Evolutionary conservation across 2,888 invertebrate species (phyloP).

Genomic region (Drosophila dives): DNA sequence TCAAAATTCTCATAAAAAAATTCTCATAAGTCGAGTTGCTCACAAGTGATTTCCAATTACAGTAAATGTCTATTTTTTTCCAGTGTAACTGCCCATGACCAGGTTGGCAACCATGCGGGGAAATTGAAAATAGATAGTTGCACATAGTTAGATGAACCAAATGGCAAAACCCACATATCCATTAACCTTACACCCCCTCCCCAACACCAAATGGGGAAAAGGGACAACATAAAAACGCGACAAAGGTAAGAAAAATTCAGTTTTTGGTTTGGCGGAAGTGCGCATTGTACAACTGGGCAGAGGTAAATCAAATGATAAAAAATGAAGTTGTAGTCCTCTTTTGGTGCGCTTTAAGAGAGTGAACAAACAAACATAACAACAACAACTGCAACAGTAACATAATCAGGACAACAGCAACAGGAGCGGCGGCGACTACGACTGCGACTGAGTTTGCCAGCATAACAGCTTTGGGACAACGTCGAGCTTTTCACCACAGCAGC

Average conservation of each 20-base stretch:
- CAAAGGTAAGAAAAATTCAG: constrained; percentile 52
- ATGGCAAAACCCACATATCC: constrained; percentile 31
- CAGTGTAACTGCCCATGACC: constrained; percentile 32
- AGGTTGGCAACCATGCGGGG: constrained; percentile 57
- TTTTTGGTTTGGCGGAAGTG: constrained; percentile 70
- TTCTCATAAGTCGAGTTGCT: neutral
- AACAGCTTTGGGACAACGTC: constrained; percentile 62
- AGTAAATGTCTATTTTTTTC: neutral
- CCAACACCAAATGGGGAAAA: constrained; percentile 10
- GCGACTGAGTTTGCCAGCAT: neutral
- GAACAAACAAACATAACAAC: constrained; percentile 21
- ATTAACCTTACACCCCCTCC: neutral
- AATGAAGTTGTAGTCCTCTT: constrained; percentile 65
- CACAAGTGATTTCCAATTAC: neutral
- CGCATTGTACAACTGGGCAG: constrained; percentile 71
- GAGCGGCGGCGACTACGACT: constrained; percentile 10
- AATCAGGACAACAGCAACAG: constrained; percentile 19
- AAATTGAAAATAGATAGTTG: constrained; percentile 80
- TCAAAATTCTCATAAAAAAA: neutral
- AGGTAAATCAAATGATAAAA: constrained; percentile 78
- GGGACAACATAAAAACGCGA: constrained; percentile 39
- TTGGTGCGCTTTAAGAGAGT: constrained; percentile 35
- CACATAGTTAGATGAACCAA: constrained; percentile 65
- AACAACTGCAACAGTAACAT: constrained; percentile 32
- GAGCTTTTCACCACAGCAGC: constrained; percentile 13